Base-by-base conservation (phyloP, 2,113 vertebrate species). In the Brachyistius frenatus region DNA sequence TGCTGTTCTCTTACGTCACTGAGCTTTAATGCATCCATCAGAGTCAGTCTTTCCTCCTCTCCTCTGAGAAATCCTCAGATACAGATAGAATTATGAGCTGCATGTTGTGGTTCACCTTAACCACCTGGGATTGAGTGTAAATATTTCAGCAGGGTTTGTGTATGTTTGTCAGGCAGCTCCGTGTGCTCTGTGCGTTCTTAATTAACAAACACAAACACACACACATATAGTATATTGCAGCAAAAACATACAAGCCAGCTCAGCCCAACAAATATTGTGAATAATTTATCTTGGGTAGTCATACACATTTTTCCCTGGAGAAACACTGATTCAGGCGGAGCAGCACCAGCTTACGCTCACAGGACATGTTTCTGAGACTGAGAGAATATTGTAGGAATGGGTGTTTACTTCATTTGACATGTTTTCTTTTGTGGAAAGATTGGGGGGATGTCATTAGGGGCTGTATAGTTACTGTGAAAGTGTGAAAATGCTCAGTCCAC, bases 261-360 rank as follows among this genome's bases (percentile, higher is more conserved):
- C 60, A 53, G 71, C 30, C 52, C 16, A 61, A 30, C 69, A 56
- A 52, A 75, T 15, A 54, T 16, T 74, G 55, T 88, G 57, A 87
- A 88, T 90, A 86, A 86, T 90, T 82, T 76, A 86, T 86, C 23
- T 46, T 37, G 31, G 53, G 78, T 78, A 74, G 62, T 73, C 73
- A 58, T 63, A 23, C 37, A 80, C 55, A 54, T 67, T 47, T 77
- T 62, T 65, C 67, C 65, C 76, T n/a, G 16, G 64, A 56, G 83
- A 69, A 49, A 55, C 33, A 37, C n/a, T 41, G 58, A 75, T 50
- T 82, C 50, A 1, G 61, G 16, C 69, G 37, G 67, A 71, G 37
- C 69, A 66, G 57, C 5, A 41, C 5, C 52, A 36, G 32, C 70
- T 73, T 81, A 64, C 60, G 65, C 82, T 74, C 44, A 2, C 71